Percentiles rank a stretch among this genome's conserved stretches.
Evolutionary conservation across 2,797 vertebrate species (phyloP).

Genomic region (Coluber constrictor): DNA sequence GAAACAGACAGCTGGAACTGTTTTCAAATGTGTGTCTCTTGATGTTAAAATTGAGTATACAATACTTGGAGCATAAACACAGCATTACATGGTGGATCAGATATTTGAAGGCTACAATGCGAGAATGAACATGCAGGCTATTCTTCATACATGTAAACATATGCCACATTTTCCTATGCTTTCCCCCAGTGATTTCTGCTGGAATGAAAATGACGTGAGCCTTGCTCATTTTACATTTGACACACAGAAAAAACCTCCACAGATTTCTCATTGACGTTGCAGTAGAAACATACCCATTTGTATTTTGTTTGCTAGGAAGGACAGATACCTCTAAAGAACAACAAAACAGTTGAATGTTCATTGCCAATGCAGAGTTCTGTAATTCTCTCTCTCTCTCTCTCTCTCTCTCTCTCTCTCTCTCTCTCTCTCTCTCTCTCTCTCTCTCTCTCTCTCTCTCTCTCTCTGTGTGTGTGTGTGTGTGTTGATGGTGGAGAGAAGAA

Average conservation of each 20-base stretch:
- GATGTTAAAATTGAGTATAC: slow-evolving; percentile 16
- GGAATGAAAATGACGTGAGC: neutral
- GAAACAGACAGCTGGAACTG: slow-evolving; percentile 30
- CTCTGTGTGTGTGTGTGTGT: neutral
- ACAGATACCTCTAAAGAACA: neutral
- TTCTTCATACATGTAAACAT: neutral
- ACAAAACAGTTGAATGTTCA: neutral
- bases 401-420: too few relatives aligned
- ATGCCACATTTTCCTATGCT: neutral
- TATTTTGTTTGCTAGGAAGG: neutral
- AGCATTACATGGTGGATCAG: neutral
- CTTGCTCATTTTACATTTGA: neutral
- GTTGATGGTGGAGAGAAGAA: neutral
- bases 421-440: too few relatives aligned
- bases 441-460: too few relatives aligned
- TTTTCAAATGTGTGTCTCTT: slow-evolving; percentile 5
- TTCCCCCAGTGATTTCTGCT: neutral
- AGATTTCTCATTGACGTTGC: neutral
- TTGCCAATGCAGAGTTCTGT: neutral
- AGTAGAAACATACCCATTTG: neutral
- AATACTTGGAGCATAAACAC: neutral
- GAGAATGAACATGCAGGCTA: neutral
- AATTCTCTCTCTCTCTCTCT: neutral
- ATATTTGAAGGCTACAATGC: neutral
- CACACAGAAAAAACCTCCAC: neutral